Base-by-base conservation (phyloP, 2,113 vertebrate genomes). In the Nothoprocta perdicaria region DNA sequence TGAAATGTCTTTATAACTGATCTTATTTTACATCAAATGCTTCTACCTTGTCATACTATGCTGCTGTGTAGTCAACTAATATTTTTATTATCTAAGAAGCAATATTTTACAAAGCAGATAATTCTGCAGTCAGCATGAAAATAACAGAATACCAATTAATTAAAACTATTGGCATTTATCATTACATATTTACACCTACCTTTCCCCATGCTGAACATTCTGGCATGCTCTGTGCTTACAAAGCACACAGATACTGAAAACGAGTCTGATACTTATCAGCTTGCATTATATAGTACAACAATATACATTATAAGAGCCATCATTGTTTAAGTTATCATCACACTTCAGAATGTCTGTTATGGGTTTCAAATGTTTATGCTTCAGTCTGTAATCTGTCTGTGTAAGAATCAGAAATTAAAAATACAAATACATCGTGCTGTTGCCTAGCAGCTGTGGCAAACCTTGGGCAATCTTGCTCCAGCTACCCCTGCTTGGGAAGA, bases 391-490 rank as follows among this genome's bases (percentile, higher is more conserved):
- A 90, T 88, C 68, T 91, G 33, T 26, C 50, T 80, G 12, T 66
- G 41, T 66, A 66, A 60, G 73, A 89, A 58, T 43, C 45, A 74
- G 65, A 83, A 21, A 74, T 66, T 92, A 41, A 86, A 95, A 92
- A 83, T 58, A 17, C 46, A 83, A 80, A 81, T 77, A 10, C 27
- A 71, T 84, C 65, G 58, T 82, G 40, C 35, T 82, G 93, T 92
- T 94, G 87, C 92, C 55, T 88, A 82, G 90, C 74, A 96, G 94
- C 96, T 71, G 38, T 27, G 75, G 31, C 33, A 81, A 84, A 46
- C 90, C 50, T 91, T 53, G n/a, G 71, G 38, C 74, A 86, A 43
- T 48, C 35, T 66, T 67, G 38, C 66, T 92, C 11, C 55, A 23
- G 41, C 81, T 74, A 23, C 67, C 84, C 80, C 82, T 92, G 68